Evolutionary conservation across 2,888 invertebrate species (phyloP).

Genomic region (Dynastes tityus): DNA sequence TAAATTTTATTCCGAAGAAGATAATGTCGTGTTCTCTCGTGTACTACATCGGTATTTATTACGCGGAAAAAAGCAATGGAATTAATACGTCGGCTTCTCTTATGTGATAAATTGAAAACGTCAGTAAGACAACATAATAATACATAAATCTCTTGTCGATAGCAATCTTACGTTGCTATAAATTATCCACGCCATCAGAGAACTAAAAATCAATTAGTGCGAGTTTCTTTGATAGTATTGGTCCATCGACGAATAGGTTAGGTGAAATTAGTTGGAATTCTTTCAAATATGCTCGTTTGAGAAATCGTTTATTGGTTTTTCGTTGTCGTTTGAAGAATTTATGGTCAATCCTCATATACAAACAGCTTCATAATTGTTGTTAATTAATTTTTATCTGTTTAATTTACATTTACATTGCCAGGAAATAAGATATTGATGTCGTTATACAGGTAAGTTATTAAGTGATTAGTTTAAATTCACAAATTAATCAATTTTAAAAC

Average conservation of each 20-base stretch:
- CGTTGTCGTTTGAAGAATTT: conserved; percentile 9
- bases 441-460: no score
- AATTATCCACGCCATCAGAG: conserved; percentile 6
- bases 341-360: neutral
- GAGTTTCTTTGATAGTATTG: conserved; percentile 16
- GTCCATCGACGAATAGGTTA: neutral
- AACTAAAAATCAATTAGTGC: conserved; percentile 29
- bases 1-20: conserved; percentile 16
- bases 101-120: conserved; percentile 20
- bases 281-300: conserved; percentile 5
- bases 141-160: conserved; percentile 24
- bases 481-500: no score
- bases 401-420: neutral
- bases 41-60: conserved; percentile 21
- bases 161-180: conserved; percentile 28
- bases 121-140: conserved; percentile 26
- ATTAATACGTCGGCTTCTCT: conserved; percentile 8
- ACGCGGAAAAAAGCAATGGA: conserved; percentile 6
- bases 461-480: no score
- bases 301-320: conserved; percentile 19
- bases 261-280: neutral
- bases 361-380: neutral
- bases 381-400: conserved; percentile 1
- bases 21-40: conserved; percentile 23
- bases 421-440: neutral